Base-by-base conservation (phyloP, 2,113 vertebrate genomes). In the Esox niger region DNA sequence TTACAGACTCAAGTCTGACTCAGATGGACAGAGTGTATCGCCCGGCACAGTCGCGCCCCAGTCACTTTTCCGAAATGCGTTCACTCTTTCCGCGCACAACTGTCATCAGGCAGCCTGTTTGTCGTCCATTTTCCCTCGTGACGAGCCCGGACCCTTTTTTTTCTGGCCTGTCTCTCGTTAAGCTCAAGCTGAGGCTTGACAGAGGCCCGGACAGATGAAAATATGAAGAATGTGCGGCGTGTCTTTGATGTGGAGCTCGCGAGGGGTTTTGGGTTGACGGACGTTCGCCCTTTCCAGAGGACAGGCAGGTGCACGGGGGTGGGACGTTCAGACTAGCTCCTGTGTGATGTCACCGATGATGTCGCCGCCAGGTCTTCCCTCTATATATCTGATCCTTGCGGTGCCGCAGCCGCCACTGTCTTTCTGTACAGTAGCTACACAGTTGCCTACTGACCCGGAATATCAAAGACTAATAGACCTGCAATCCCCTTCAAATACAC, bases 371-470 rank as follows among this genome's bases (percentile, higher is more conserved):
- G 58, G 29, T 17, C 6, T 2, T 21, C 33, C 58, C n/a, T n/a
- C 31, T 7, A 10, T 58, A 10, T n/a, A n/a, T n/a, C n/a, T n/a
- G 11, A 26, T 5, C 11, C 23, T 23, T 64, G 23, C 38, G 13
- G 38, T 43, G 38, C 38, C 47, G 38, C 8, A 11, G 25, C 26
- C 21, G 49, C 7, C 23, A 30, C 46, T 64, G 35, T 43, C 9
- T 13, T 4, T 46, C 43, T 21, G 6, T 27, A 30, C 43, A 46
- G 26, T 17, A 30, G 25, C 63, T 20, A 20, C 63, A 93, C 4
- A 13, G 35, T n/a, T 38, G 35, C 10, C 15, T 86, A 93, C 94
- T 81, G 93, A 69, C 76, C 94, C 92, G 35, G 92, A 94, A 82
- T 92, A 43, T 94, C 74, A 91, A 88, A 91, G 7, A 21, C 17